Percentiles rank a stretch among this genome's conserved stretches.
These are phyloP conservation scores for Andrena fulva DNA, from an alignment of 2,888 invertebrate genomes.

Conservation along the genomic window DNA sequence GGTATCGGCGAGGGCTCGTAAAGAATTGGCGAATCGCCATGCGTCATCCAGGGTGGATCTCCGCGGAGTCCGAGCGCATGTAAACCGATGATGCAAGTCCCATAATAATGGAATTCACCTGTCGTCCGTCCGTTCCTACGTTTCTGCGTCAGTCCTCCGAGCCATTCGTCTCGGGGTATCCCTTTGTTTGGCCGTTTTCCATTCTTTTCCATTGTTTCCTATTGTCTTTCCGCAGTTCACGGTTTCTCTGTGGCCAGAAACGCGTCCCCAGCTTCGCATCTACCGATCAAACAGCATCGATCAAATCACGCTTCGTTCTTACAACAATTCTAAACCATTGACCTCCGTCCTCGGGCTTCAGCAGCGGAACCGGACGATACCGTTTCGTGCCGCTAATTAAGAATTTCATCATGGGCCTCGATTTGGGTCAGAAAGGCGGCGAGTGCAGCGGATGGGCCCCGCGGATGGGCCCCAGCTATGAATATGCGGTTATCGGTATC, in stretches of 20 bases:
- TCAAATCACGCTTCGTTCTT: background rate
- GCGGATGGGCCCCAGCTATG: constrained; percentile 26
- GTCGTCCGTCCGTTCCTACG: constrained; percentile 36
- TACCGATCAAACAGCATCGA: background rate
- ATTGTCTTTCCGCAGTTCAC: background rate
- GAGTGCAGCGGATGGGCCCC: constrained; percentile 18
- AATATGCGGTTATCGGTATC: constrained; percentile 55
- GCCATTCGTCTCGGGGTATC: constrained; percentile 57
- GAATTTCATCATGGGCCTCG: constrained; percentile 17
- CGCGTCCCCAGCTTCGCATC: background rate
- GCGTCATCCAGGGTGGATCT: constrained; percentile 34
- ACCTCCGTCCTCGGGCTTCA: background rate
- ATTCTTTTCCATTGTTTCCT: constrained; percentile 17
- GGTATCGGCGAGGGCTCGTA: constrained; percentile 34
- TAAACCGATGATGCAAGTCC: constrained; percentile 73
- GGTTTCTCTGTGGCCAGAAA: background rate
- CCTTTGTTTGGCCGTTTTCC: constrained; percentile 61
- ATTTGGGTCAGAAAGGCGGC: constrained; percentile 45
- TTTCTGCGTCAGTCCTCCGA: constrained; percentile 4
- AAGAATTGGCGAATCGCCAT: constrained; percentile 39
- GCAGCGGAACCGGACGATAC: constrained; percentile 55
- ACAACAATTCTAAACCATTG: constrained; percentile 16
- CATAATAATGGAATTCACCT: constrained; percentile 74
- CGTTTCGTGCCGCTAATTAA: constrained; percentile 44
- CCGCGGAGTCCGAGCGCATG: constrained; percentile 23